Evolutionary conservation across 2,888 invertebrate genomes (phyloP), one percentile per base, ranked within the genome.

Genomic region (Erynnis tages): DNA sequence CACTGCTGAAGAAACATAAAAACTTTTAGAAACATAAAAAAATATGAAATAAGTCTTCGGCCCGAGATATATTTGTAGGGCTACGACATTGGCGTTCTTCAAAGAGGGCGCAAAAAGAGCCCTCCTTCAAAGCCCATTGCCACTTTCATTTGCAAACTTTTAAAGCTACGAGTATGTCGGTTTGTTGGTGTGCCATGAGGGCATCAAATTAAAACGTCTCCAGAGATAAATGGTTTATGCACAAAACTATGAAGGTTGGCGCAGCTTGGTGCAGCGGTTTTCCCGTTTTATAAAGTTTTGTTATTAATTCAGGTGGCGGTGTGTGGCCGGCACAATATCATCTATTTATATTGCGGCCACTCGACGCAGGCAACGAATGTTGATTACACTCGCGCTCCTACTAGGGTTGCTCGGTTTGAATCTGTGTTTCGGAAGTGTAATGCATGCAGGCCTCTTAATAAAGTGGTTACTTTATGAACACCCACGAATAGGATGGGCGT

Each of bases 1-100:
- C n/a, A 62, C 55, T 19, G 50, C 43, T 50, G 21, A n/a, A 40
- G 40, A 21, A 43, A 27, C 6, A 40, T 13, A n/a, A 4, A 14
- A 38, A 6, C n/a, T n/a, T n/a, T n/a, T n/a, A n/a, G n/a, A n/a
- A n/a, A 27, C 6, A 40, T 13, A n/a, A 4, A 14, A 38, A 6
- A 23, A 7, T 13, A 1, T n/a, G 13, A 8, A 4, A 4, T 8
- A 4, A 21, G 6, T 3, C 4, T n/a, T n/a, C n/a, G n/a, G n/a
- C n/a, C n/a, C n/a, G n/a, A n/a, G n/a, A n/a, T n/a, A n/a, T n/a
- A n/a, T n/a, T n/a, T n/a, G n/a, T n/a, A n/a, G n/a, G n/a, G n/a
- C n/a, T n/a, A n/a, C n/a, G n/a, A n/a, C n/a, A n/a, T n/a, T n/a
- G n/a, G n/a, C n/a, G n/a, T n/a, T n/a, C n/a, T n/a, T n/a, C n/a